A percentile compares a stretch with the other conserved stretches of the same genome.
phyloP scores from a whole-genome alignment of 2,888 invertebrate species.

The Scotopteryx bipunctaria region DNA sequence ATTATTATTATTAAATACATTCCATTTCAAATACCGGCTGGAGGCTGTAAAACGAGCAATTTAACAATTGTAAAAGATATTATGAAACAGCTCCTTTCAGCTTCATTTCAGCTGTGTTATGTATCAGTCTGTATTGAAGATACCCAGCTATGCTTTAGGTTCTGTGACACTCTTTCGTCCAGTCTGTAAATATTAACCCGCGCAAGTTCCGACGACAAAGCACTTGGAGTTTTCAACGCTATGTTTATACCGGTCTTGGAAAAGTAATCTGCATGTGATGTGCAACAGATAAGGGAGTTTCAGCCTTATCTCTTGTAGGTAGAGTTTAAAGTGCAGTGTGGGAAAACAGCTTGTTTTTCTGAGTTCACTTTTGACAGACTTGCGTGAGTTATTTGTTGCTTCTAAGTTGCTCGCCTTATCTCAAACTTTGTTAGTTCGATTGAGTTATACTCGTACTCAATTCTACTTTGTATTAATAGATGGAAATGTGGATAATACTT shows the following conservation, averaged over 20 bases:
- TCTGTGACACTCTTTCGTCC: slow-evolving; percentile 21
- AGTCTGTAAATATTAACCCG: slow-evolving; percentile 30
- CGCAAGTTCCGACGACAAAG: slow-evolving; percentile 35
- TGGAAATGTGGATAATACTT: too few relatives aligned
- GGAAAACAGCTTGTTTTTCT: slow-evolving; percentile 12
- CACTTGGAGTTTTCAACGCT: slow-evolving; percentile 31
- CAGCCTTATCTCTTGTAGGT: background rate
- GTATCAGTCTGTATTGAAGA: background rate
- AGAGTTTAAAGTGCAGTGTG: slow-evolving; percentile 2
- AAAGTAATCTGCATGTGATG: slow-evolving; percentile 33
- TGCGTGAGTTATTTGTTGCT: slow-evolving; percentile 8
- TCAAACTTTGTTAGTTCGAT: background rate
- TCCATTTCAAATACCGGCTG: too few relatives aligned
- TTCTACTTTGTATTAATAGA: too few relatives aligned
- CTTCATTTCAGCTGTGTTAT: too few relatives aligned
- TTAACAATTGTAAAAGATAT: too few relatives aligned
- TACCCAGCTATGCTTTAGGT: background rate
- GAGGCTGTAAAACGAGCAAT: too few relatives aligned
- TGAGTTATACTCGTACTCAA: too few relatives aligned
- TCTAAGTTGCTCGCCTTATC: slow-evolving; percentile 7
- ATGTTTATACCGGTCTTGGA: slow-evolving; percentile 33
- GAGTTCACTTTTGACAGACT: slow-evolving; percentile 17
- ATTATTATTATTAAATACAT: too few relatives aligned
- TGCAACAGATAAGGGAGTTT: background rate
- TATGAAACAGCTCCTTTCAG: too few relatives aligned